Percentiles rank a stretch among this genome's conserved stretches.
phyloP scores from a whole-genome alignment of 2,888 invertebrate species.

The Pseudanteris insignis region DNA sequence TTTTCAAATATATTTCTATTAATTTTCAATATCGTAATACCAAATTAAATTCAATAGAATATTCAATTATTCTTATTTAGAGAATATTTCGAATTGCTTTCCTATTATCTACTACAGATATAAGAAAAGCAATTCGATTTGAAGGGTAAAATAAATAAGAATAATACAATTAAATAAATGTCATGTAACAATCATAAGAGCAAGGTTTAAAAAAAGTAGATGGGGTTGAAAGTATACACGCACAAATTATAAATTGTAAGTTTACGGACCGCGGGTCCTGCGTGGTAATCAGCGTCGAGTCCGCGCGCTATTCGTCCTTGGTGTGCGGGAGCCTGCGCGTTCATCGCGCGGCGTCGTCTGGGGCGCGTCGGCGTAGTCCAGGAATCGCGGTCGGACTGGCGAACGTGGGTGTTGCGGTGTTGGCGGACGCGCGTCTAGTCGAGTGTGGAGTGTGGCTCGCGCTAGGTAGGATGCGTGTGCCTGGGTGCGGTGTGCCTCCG shows the following conservation, averaged over 20 bases:
- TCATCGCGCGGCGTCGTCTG: conserved; percentile 53
- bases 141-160: no score
- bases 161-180: no score
- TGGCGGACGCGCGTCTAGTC: conserved; percentile 44
- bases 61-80: no score
- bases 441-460: conserved; percentile 62
- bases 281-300: neutral
- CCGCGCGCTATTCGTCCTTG: neutral
- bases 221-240: neutral
- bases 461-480: conserved; percentile 66
- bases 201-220: neutral
- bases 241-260: no score
- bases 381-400: conserved; percentile 38
- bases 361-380: conserved; percentile 62
- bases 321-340: conserved; percentile 53
- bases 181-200: neutral
- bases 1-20: no score
- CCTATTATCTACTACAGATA: no score
- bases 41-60: no score
- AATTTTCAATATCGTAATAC: no score
- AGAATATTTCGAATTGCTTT: no score
- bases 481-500: conserved; percentile 64
- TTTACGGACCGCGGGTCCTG: neutral
- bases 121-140: no score
- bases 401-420: conserved; percentile 14